Conservation (phyloP, 2,113 vertebrate genomes). For the Shinisaurus crocodilurus region DNA sequence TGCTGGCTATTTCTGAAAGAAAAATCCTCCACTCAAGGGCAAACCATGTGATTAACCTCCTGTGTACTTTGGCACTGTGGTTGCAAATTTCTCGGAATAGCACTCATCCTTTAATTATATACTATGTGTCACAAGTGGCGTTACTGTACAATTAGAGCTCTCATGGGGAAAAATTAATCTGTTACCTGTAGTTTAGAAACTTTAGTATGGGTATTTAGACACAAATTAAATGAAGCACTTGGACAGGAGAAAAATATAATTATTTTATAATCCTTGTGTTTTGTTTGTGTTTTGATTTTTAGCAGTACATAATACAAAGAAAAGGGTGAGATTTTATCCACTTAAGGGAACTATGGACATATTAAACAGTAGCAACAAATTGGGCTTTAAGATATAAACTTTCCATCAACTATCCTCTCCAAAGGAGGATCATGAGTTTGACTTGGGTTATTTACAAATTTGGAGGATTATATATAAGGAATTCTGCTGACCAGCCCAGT, state of each 20-base stretch:
- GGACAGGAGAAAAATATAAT: background rate
- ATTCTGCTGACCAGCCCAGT: background rate
- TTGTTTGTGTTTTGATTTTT: background rate
- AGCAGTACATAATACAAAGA: background rate
- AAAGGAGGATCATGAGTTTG: background rate
- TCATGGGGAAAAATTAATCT: background rate
- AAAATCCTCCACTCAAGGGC: background rate
- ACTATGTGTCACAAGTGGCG: background rate
- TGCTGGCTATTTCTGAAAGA: background rate
- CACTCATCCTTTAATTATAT: slow-evolving; percentile 13
- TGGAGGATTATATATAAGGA: background rate
- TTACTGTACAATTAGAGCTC: background rate
- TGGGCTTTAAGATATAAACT: background rate
- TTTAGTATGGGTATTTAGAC: background rate
- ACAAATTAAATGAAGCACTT: slow-evolving; percentile 4
- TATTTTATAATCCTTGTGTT: background rate
- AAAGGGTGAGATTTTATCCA: background rate
- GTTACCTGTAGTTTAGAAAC: background rate
- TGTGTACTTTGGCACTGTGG: background rate
- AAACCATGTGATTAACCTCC: background rate
- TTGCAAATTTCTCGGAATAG: background rate
- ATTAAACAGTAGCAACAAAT: background rate
- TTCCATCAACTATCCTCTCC: background rate
- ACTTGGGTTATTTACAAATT: background rate
- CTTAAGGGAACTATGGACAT: background rate